Percentiles rank a stretch among this genome's conserved stretches.
Conservation (phyloP, 2,888 invertebrate species). For the Pollenia labialis region DNA sequence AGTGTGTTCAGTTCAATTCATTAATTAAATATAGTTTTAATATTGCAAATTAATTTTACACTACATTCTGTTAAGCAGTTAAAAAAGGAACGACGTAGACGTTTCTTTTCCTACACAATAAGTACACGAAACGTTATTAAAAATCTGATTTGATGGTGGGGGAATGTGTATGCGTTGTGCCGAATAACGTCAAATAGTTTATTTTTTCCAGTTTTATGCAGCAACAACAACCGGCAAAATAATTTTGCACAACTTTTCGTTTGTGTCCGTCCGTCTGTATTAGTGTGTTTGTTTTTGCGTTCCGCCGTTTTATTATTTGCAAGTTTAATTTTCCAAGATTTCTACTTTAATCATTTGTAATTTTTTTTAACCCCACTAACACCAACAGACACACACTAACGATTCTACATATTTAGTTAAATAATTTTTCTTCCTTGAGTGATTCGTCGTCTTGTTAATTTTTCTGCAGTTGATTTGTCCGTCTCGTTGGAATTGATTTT, state of each 20-base stretch:
- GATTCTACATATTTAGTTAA: background rate
- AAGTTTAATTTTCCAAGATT: conserved; percentile 22
- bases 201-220: conserved; percentile 35
- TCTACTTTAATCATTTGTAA: conserved; percentile 21
- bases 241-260: conserved; percentile 47
- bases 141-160: background rate
- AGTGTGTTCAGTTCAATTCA: conserved; percentile 23
- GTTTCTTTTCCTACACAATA: background rate
- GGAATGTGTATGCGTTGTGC: background rate
- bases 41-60: conserved; percentile 57
- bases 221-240: conserved; percentile 70
- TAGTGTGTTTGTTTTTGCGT: background rate
- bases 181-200: conserved; percentile 5
- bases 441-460: conserved; percentile 40
- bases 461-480: conserved; percentile 49
- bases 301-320: conserved; percentile 20
- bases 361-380: conserved; percentile 39
- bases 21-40: conserved; percentile 47
- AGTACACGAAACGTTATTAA: background rate
- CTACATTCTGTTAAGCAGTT: background rate
- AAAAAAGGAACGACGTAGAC: background rate
- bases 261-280: background rate
- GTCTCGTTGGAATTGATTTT: conserved; percentile 69
- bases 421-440: background rate
- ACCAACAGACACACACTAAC: conserved; percentile 32